Base-by-base conservation (phyloP, 2,888 invertebrate genomes). In the Ferdinandea cuprea region DNA sequence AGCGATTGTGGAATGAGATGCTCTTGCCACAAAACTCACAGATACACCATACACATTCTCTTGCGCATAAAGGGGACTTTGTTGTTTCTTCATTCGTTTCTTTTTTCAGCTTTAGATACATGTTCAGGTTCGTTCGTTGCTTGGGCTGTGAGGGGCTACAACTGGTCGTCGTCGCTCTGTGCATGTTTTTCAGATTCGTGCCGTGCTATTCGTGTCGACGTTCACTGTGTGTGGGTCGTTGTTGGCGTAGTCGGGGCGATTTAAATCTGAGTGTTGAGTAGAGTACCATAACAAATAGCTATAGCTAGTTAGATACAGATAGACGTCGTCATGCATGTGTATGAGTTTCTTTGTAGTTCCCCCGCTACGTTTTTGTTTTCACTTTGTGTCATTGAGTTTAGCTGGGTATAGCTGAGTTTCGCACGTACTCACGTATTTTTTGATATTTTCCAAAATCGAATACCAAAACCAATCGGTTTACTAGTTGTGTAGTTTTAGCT, bases 341-440 rank as follows among this genome's bases (percentile, higher is more conserved):
- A 35, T 46, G 19, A 13, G 11, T 58, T 50, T 59, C 21, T 61
- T 32, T 50, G 42, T 40, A 35, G 48, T 52, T 50, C 21, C 54
- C 17, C 35, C 30, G 59, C 19, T 17, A 3, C 9, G 30, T 32
- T 68, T 17, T 54, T 54, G 32, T 68, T 44, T 68, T 58, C 35
- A 56, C 56, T 68, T 56, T 68, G 66, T 68, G 56, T 46, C 56
- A 68, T 56, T 68, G 68, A 35, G 25, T 56, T 68, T 68, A 44
- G 40, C 40, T 52, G 66, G 42, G 50, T 37, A 50, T 30, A 40
- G 59, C 50, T 40, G 59, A 15, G 50, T 61, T 71, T 71, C 32
- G 59, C 71, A 71, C 71, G 71, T 71, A 71, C 50, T 71, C 59
- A 68, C 77, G 68, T 61, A 61, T n/a, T 68, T 61, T 52, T 59